Conservation (phyloP, 2,888 invertebrate genomes). For the Hemicrepidius hirtus region DNA sequence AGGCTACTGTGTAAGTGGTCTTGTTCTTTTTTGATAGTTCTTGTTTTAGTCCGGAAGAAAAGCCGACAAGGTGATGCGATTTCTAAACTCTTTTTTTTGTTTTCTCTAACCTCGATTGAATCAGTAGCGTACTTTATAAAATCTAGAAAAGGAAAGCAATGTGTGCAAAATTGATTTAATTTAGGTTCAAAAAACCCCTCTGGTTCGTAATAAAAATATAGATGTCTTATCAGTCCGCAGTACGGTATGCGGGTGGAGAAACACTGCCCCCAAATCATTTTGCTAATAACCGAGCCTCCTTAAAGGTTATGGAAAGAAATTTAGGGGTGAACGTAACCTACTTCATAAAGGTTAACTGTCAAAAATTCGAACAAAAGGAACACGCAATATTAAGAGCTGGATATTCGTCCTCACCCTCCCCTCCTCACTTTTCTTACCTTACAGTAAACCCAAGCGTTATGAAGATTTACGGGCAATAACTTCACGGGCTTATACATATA, state of each 20-base stretch:
- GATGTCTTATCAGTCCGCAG: too few species aligned
- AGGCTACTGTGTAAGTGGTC: slow-evolving; percentile 31
- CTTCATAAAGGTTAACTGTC: slow-evolving; percentile 12
- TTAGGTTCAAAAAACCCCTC: too few species aligned
- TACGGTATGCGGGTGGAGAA: too few species aligned
- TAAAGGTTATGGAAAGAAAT: slow-evolving; percentile 5
- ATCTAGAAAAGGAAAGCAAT: too few species aligned
- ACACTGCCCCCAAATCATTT: too few species aligned
- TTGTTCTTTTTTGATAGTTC: slow-evolving; percentile 21
- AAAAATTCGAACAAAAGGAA: slow-evolving; percentile 10
- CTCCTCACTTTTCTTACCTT: neutral
- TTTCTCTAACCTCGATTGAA: too few species aligned
- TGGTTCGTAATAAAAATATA: too few species aligned
- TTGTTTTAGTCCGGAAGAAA: slow-evolving; percentile 29
- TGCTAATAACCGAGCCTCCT: neutral
- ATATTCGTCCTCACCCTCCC: neutral
- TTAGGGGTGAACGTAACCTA: neutral
- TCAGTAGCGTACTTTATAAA: too few species aligned
- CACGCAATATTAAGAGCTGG: slow-evolving; percentile 9
- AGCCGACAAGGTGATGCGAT: slow-evolving; percentile 16
- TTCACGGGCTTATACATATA: too few species aligned
- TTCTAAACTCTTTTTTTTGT: slow-evolving; percentile 10
- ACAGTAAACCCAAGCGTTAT: neutral
- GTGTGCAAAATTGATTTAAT: too few species aligned
- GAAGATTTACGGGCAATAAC: slow-evolving; percentile 11